These are phyloP conservation scores for Actinia tenebrosa DNA, from an alignment of 64 coral and sea anemone species.

Conservation along the genomic window DNA sequence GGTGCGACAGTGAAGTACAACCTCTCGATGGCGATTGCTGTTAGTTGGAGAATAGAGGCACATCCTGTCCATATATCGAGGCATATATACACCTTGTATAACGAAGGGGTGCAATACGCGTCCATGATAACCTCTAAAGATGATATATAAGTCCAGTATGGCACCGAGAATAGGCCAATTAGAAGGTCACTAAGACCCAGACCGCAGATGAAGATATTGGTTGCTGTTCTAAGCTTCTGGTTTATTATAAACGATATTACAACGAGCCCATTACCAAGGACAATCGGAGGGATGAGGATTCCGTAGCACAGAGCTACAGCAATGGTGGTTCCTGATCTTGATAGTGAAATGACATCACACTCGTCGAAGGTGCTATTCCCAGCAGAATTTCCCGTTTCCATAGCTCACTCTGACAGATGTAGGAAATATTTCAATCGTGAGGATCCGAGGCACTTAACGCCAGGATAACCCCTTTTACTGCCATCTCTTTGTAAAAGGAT, in stretches of 20 bases:
- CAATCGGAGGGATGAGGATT: slow-evolving; percentile 31
- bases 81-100: slow-evolving; percentile 34
- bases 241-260: slow-evolving; percentile 41
- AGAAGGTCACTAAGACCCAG: slow-evolving; percentile 43
- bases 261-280: slow-evolving; percentile 59
- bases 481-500: neutral
- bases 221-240: slow-evolving; percentile 33
- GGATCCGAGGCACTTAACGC: neutral
- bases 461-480: neutral
- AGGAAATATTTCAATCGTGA: neutral
- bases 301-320: slow-evolving; percentile 23
- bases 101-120: neutral
- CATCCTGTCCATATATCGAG: slow-evolving; percentile 58
- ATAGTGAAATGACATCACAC: neutral
- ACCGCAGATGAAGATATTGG: slow-evolving; percentile 53
- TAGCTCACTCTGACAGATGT: neutral
- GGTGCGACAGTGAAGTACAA: slow-evolving; percentile 52
- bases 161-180: slow-evolving; percentile 33
- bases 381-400: neutral
- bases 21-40: slow-evolving; percentile 63
- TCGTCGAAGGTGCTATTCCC: neutral
- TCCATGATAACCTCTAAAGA: slow-evolving; percentile 10
- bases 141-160: slow-evolving; percentile 52
- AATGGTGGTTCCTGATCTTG: neutral
- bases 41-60: slow-evolving; percentile 66